phyloP scores from a whole-genome alignment of 1,140 invertebrate genomes.

The Caenorhabditis elegans region DNA sequence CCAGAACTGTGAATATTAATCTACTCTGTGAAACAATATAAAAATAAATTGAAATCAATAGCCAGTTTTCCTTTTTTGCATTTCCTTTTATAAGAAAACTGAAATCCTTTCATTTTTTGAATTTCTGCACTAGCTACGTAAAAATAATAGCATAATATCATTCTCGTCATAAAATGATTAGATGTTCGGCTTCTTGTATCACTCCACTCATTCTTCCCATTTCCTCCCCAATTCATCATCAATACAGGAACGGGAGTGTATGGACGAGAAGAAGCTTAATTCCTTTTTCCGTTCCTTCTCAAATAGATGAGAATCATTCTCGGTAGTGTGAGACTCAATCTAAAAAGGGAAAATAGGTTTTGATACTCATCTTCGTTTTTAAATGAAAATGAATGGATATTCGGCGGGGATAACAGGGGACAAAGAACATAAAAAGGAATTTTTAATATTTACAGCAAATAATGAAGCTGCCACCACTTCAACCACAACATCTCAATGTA shows the following conservation, averaged over 20 bases:
- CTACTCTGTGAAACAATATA: too few species aligned
- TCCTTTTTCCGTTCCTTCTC: not conserved
- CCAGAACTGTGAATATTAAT: too few species aligned
- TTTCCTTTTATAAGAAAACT: not conserved
- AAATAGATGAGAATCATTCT: constrained; percentile 14
- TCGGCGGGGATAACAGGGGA: too few species aligned
- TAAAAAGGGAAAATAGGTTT: constrained; percentile 10
- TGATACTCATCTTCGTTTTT: not conserved
- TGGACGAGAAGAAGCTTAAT: not conserved
- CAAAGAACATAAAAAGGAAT: not conserved
- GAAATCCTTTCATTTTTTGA: not conserved
- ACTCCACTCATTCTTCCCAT: not conserved
- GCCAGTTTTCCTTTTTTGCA: not conserved
- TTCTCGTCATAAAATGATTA: not conserved
- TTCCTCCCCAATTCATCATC: constrained; percentile 9
- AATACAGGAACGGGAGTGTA: not conserved
- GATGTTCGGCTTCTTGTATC: not conserved
- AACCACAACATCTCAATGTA: not conserved
- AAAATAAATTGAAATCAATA: too few species aligned
- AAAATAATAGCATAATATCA: not conserved
- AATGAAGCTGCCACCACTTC: not conserved
- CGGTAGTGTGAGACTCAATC: constrained; percentile 13
- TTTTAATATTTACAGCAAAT: not conserved
- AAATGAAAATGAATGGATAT: too few species aligned
- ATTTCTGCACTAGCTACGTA: not conserved